These are phyloP conservation scores for Platycercus adscitus DNA, from an alignment of 2,113 vertebrate genomes.

Conservation along the genomic window DNA sequence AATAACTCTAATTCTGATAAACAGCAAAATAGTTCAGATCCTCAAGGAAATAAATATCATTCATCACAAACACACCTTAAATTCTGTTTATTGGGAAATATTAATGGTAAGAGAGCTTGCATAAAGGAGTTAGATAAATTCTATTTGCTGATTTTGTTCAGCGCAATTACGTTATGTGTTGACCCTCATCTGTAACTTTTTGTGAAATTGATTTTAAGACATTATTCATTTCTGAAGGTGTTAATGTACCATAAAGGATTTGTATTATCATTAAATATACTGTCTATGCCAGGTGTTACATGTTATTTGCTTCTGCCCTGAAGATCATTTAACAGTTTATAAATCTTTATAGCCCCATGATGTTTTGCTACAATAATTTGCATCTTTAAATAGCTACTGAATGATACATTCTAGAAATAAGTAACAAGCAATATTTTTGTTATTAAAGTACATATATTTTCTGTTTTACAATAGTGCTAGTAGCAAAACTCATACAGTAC, in stretches of 20 bases:
- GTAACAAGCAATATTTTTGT: not conserved
- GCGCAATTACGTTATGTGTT: conserved; percentile 73
- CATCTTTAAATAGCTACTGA: conserved; percentile 27
- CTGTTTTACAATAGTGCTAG: not conserved
- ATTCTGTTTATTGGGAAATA: conserved; percentile 78
- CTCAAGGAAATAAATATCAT: conserved; percentile 80
- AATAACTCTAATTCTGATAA: conserved; percentile 78
- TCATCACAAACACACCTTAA: conserved; percentile 74
- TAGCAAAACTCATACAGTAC: not conserved
- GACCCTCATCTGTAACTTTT: conserved; percentile 79
- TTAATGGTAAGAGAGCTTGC: conserved; percentile 64
- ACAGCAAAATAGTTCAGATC: conserved; percentile 74
- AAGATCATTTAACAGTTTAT: conserved; percentile 72
- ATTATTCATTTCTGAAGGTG: conserved; percentile 78
- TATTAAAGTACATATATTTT: not conserved
- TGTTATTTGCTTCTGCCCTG: conserved; percentile 66
- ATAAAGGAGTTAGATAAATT: conserved; percentile 73
- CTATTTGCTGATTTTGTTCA: conserved; percentile 68
- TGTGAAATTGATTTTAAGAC: conserved; percentile 65
- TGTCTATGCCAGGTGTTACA: conserved; percentile 74
- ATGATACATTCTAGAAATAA: not conserved
- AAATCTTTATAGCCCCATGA: conserved; percentile 65
- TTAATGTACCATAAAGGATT: conserved; percentile 79
- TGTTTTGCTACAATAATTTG: conserved; percentile 35
- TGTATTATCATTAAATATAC: conserved; percentile 71